Evolutionary conservation across 2,797 vertebrate species (phyloP).

Genomic region (Vireo griseus): DNA sequence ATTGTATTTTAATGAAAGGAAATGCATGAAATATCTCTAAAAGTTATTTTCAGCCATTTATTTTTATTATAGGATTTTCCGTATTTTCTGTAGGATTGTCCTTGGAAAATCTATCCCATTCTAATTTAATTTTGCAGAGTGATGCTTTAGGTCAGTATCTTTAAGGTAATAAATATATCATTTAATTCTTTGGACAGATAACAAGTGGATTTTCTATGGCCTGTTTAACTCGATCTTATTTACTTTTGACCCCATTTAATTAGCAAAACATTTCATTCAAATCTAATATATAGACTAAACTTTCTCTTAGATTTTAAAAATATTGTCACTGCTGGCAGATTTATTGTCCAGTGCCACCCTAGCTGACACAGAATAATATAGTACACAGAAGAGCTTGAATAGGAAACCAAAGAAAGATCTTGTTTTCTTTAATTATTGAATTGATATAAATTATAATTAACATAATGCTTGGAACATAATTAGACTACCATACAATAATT

Average conservation of each 20-base stretch:
- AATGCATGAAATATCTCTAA: not conserved
- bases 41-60: not conserved
- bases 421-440: slow-evolving; percentile 73
- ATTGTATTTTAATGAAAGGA: not conserved
- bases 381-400: slow-evolving; percentile 12
- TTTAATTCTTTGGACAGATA: not conserved
- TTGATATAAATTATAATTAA: slow-evolving; percentile 74
- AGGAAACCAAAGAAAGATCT: slow-evolving; percentile 49
- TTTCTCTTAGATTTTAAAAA: slow-evolving; percentile 34
- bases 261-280: slow-evolving; percentile 23
- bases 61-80: not conserved
- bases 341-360: slow-evolving; percentile 28
- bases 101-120: not conserved
- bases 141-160: not conserved
- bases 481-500: slow-evolving; percentile 64
- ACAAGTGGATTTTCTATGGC: not conserved
- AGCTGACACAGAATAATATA: slow-evolving; percentile 39
- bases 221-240: not conserved
- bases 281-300: not conserved
- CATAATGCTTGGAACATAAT: slow-evolving; percentile 66
- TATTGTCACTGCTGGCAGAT: slow-evolving; percentile 40
- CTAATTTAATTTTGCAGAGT: not conserved
- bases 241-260: slow-evolving; percentile 25
- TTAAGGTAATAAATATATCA: not conserved
- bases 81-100: not conserved